Evolutionary conservation across 2,797 vertebrate genomes (phyloP).

Genomic region (Coracias cyanogaster): DNA sequence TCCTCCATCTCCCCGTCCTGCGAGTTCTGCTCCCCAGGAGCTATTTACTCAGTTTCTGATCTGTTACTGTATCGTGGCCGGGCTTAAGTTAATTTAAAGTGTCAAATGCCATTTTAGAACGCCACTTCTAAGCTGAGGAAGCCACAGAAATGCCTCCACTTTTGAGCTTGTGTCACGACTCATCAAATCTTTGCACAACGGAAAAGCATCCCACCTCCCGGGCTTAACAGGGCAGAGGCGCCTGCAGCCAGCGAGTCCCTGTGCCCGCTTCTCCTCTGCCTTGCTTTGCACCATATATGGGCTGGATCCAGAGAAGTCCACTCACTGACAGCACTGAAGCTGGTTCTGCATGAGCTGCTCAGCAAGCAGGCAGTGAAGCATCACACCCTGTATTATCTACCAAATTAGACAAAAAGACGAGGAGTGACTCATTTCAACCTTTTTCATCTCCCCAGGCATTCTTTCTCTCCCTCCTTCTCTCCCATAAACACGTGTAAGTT

Average conservation of each 20-base stretch:
- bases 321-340: background rate
- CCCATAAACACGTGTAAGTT: background rate
- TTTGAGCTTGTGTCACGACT: background rate
- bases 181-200: background rate
- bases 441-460: constrained; percentile 5
- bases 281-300: background rate
- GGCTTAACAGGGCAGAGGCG: accelerated
- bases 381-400: constrained; percentile 2
- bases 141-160: background rate
- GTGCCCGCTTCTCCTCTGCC: background rate
- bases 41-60: background rate
- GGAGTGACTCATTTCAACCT: constrained; percentile 27
- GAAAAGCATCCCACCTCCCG: background rate
- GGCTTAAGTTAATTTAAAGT: background rate
- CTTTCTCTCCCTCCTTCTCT: background rate
- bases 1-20: accelerated
- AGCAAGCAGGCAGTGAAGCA: background rate
- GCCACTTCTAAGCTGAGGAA: background rate
- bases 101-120: background rate
- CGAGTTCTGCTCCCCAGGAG: too few species aligned
- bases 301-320: background rate
- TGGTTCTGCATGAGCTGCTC: background rate
- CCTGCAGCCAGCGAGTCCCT: accelerated
- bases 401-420: constrained; percentile 25
- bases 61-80: accelerated